phyloP scores from a whole-genome alignment of 2,113 vertebrate genomes.

The Octodon degus region DNA sequence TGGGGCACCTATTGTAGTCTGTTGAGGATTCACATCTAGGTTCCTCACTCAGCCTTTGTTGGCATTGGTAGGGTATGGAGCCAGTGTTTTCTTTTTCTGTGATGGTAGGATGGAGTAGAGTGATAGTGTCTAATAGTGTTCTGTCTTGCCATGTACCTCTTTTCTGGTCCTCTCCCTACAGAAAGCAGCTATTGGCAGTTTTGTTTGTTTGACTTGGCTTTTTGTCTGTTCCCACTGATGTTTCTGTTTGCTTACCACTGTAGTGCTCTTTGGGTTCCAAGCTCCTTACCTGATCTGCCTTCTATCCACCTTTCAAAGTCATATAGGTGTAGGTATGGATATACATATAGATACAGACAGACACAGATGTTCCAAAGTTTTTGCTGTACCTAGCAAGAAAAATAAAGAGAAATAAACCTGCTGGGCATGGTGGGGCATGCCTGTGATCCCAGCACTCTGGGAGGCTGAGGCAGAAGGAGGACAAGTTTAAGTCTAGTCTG shows the following conservation, averaged over 20 bases:
- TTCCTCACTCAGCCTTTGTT: not conserved
- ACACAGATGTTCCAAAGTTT: not conserved
- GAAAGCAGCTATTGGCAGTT: not conserved
- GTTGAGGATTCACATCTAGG: not conserved
- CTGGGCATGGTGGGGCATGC: not conserved
- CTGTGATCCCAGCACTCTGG: not conserved
- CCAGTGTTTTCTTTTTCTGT: not conserved
- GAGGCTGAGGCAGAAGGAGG: not conserved
- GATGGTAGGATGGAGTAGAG: not conserved
- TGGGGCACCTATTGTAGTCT: not conserved
- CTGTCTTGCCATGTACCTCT: not conserved
- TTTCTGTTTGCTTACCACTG: conserved; percentile 12
- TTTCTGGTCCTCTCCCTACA: conserved; percentile 44
- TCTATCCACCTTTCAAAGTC: conserved; percentile 1
- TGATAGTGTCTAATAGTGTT: conserved; percentile 21
- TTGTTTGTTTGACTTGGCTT: not conserved
- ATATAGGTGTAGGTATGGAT: not conserved
- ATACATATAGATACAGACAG: not conserved
- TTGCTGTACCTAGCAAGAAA: not conserved
- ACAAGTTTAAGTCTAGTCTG: not conserved
- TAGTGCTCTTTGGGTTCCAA: not conserved
- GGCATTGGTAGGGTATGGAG: not conserved
- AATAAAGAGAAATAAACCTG: not conserved
- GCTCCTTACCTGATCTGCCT: not conserved
- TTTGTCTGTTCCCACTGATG: not conserved